Evolutionary conservation across 2,113 vertebrate genomes (phyloP), one percentile per base, ranked within the genome.

Genomic region (Trogon surrucura): DNA sequence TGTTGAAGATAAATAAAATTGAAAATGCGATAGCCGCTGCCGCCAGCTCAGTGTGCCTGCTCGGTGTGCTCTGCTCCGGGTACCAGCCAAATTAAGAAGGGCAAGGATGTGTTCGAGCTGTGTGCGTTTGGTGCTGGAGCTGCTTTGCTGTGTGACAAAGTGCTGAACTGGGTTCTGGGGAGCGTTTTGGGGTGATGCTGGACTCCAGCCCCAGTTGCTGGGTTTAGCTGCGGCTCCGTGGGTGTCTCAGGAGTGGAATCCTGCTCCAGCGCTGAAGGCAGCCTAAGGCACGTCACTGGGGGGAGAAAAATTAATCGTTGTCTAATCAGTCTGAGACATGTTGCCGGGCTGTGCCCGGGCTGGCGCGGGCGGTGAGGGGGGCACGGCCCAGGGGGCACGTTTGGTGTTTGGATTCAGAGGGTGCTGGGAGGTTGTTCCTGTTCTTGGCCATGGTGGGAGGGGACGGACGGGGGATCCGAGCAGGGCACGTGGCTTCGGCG

Each of bases 191-290:
- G 73, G 47, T 75, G 87, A 12, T 64, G 74, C 14, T 44, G 75
- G 15, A 36, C 16, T 29, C 67, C 72, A 83, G 48, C 21, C 11
- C 34, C 3, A 5, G 44, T 11, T 36, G 17, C 5, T 61, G 79
- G 25, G 62, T 17, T 81, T 73, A 38, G 71, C 45, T 16, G 20
- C 1, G 12, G 44, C n/a, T 82, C 13, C 34, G 54, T 7, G 53
- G 8, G 27, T 36, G 58, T 36, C 57, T 75, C 38, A 56, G 62
- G 67, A 84, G 32, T 17, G 0, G 3, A 17, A 58, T 64, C 61
- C 6, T 0, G 1, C 80, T 62, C 61, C 1, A 0, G 14, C 61
- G 66, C 77, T 1, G 2, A n/a, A 7, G 0, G 1, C 7, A 44
- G 71, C 26, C 45, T 58, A 13, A 29, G 41, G 20, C 47, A 15